Evolutionary conservation across 2,113 vertebrate species (phyloP), one percentile per base, ranked within the genome.

Genomic region (Solea senegalensis): DNA sequence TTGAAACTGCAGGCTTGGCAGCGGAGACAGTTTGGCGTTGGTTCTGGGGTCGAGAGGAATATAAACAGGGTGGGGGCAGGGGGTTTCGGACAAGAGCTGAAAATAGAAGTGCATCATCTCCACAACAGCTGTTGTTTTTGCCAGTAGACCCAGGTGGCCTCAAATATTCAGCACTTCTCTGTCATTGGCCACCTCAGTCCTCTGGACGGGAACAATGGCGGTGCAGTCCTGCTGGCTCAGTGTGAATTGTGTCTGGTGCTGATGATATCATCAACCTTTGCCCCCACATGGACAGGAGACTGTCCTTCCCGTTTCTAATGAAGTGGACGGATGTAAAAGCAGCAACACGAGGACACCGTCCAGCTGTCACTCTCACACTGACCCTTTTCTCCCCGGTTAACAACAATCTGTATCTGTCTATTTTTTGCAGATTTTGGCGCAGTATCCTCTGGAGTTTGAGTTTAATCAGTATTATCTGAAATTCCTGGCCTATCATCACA

Each of bases 391-490:
- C 14, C 28, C 45, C 10, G 40, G 13, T 21, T 58, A 34, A 34
- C 1, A 78, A 63, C 15, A 56, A 53, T 85, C 46, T 65, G 60
- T 28, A 62, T 82, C 48, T 62, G 52, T 78, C 55, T 86, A 72
- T 44, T 84, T 62, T 77, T 92, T 90, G 57, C 91, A 99, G 97
- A 90, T 98, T 91, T 94, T 97, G 91, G 94, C 92, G 86, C 98
- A 98, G 74, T 95, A 96, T 90, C 97, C 98, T 74, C 92, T 95
- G 57, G 97, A 98, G 87, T 99, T 99, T 94, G 97, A 99, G 92
- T 99, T 99, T 91, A 99, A 98, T 94, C 96, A 97, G 59, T 95
- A 98, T 93, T 99, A 98, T 91, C 90, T 99, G 87, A 98, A 97
- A 94, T 99, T 99, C 92, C 89, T 99, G 92, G 98, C 98, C 69